Evolutionary conservation across 2,797 vertebrate genomes (phyloP).

Genomic region (Bufotes viridis): DNA sequence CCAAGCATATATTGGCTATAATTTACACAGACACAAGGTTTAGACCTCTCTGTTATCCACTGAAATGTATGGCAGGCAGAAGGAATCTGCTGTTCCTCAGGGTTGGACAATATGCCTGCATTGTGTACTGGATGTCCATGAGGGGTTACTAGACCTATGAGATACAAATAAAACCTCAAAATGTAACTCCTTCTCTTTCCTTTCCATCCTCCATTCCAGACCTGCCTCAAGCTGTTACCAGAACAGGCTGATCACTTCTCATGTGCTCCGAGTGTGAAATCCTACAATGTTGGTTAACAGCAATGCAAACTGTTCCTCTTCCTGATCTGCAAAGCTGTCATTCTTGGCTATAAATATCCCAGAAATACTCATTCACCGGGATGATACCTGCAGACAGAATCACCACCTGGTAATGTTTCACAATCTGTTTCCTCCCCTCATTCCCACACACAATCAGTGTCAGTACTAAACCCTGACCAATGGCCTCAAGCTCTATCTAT

Average conservation of each 20-base stretch:
- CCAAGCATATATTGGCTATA: background rate
- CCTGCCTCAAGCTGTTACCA: background rate
- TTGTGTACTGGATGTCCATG: too few species aligned
- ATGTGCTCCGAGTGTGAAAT: conserved; percentile 26
- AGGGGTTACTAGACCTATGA: background rate
- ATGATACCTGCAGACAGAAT: background rate
- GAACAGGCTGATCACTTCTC: background rate
- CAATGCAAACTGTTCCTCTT: background rate
- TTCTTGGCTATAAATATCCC: background rate
- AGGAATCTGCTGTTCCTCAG: background rate
- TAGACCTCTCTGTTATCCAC: background rate
- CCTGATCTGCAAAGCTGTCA: conserved; percentile 26
- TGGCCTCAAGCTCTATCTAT: background rate
- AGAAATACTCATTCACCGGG: background rate
- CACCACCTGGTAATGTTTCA: background rate
- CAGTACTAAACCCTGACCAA: background rate
- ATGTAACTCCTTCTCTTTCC: background rate
- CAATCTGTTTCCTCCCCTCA: background rate
- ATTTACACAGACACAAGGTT: background rate
- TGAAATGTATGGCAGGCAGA: background rate
- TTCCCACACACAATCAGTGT: background rate
- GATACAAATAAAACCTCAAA: background rate
- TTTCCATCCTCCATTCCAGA: background rate
- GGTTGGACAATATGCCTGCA: background rate
- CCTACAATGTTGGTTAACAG: conserved; percentile 7